These are phyloP conservation scores for Atta colombica DNA, from an alignment of 1,140 invertebrate genomes.

Conservation along the genomic window DNA sequence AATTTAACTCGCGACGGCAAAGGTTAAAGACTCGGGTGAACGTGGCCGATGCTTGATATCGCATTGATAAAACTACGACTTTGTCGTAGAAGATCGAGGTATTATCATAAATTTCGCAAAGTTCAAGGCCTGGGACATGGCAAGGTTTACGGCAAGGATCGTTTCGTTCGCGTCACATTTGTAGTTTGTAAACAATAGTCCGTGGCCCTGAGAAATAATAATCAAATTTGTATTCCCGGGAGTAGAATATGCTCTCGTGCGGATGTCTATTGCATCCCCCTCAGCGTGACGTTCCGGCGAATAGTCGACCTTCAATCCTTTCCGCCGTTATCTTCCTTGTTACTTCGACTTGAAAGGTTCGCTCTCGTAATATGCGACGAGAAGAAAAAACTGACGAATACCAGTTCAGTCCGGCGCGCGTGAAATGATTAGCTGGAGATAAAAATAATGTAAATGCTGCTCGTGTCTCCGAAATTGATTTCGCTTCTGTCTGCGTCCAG, in stretches of 20 bases:
- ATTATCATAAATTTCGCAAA: constrained; percentile 19
- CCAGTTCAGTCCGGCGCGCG: constrained; percentile 2
- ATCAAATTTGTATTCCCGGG: constrained; percentile 21
- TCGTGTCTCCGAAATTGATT: constrained; percentile 1
- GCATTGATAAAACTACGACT: constrained; percentile 26
- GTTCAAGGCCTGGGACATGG: constrained; percentile 24
- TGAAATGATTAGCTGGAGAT: constrained; percentile 26
- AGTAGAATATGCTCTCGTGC: neutral
- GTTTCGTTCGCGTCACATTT: neutral
- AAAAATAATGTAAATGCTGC: constrained; percentile 32
- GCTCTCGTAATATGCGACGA: neutral
- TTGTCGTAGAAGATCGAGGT: neutral
- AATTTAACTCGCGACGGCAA: constrained; percentile 43
- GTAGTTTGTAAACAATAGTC: neutral
- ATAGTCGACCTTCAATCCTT: neutral
- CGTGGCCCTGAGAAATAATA: constrained; percentile 22
- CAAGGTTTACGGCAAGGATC: neutral
- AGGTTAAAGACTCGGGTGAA: constrained; percentile 14
- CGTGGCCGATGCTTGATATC: neutral
- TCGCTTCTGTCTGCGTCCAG: neutral
- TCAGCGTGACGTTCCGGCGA: neutral
- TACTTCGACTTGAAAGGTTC: neutral
- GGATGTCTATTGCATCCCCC: neutral
- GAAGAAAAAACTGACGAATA: neutral
- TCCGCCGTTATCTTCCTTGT: neutral